Evolutionary conservation across 2,797 vertebrate species (phyloP).

Genomic region (Silurus aristotelis): DNA sequence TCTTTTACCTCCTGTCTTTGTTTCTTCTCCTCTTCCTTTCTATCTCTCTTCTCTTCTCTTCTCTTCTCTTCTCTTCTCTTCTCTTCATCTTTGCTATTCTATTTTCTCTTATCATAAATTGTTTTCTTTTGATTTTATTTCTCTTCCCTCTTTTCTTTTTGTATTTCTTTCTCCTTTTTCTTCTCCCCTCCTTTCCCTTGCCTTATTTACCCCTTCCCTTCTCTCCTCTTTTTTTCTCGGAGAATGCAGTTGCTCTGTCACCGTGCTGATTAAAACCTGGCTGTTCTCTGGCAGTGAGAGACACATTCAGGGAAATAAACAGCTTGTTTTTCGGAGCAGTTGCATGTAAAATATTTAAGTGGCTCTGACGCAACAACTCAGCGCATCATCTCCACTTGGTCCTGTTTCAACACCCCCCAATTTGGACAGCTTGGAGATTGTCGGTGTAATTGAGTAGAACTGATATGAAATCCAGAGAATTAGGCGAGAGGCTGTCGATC

Average conservation of each 20-base stretch:
- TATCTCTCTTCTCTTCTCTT: no score
- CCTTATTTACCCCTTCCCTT: background rate
- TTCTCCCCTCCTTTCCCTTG: background rate
- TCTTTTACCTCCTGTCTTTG: no score
- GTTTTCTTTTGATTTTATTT: no score
- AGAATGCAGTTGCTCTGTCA: conserved; percentile 41
- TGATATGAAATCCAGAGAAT: conserved; percentile 4
- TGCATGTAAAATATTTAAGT: no score
- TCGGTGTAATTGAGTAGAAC: conserved; percentile 25
- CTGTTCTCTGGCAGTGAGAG: conserved; percentile 41
- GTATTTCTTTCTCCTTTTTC: background rate
- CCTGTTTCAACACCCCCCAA: conserved; percentile 21
- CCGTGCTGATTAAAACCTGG: conserved; percentile 50
- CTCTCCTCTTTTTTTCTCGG: background rate
- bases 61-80: no score
- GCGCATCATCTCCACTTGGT: conserved; percentile 32
- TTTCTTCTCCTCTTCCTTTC: no score
- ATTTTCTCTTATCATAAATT: background rate
- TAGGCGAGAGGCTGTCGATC: conserved; percentile 4
- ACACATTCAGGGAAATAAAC: conserved; percentile 66
- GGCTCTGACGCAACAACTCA: background rate
- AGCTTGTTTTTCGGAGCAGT: conserved; percentile 60
- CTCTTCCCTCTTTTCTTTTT: background rate
- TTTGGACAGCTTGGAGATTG: conserved; percentile 21
- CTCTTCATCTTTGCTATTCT: background rate